Conservation (phyloP, 2,113 vertebrate genomes). For the Hyperopisus bebe region DNA sequence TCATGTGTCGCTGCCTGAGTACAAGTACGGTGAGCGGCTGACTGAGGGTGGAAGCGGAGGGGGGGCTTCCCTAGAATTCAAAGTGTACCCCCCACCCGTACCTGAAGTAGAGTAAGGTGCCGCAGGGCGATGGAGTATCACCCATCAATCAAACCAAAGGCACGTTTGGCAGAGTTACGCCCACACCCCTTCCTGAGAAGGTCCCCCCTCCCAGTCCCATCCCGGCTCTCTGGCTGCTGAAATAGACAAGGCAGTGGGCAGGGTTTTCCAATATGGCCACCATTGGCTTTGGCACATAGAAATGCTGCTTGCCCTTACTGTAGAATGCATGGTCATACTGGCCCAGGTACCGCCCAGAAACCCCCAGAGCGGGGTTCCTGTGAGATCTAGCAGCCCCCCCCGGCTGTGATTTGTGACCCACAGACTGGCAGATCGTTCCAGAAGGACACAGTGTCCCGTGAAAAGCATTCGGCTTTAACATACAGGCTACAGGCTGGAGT, state of each 20-base stretch:
- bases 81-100: background rate
- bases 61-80: conserved; percentile 13
- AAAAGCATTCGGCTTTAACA: background rate
- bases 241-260: background rate
- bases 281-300: background rate
- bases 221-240: background rate
- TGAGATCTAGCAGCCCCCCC: background rate
- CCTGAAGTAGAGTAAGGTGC: background rate
- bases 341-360: background rate
- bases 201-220: background rate
- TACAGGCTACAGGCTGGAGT: background rate
- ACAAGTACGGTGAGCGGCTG: conserved; percentile 12
- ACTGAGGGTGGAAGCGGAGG: background rate
- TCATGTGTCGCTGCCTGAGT: conserved; percentile 6
- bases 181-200: background rate
- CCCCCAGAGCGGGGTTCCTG: background rate
- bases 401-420: background rate
- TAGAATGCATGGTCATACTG: background rate
- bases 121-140: background rate
- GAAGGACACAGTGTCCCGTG: background rate
- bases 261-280: background rate
- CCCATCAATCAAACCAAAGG: conserved; percentile 20
- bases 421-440: background rate
- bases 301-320: background rate
- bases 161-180: background rate